These are phyloP conservation scores for Lepidostoma basale DNA, from an alignment of 1,140 invertebrate species.

Conservation along the genomic window DNA sequence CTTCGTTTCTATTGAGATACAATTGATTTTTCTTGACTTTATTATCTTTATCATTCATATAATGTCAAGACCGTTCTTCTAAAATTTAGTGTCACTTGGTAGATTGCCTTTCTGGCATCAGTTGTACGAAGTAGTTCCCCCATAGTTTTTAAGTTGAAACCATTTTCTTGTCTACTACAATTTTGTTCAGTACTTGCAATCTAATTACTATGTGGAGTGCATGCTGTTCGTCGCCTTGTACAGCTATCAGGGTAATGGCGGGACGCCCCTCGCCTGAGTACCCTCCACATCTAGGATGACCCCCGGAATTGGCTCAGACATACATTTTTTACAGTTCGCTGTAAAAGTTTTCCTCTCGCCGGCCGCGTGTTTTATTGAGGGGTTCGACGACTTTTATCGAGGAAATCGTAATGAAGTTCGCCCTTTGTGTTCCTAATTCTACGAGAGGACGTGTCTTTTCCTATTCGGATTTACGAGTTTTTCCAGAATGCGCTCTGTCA, in stretches of 20 bases:
- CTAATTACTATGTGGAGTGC: too few species aligned
- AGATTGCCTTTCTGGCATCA: too few species aligned
- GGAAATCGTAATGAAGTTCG: conserved; percentile 9
- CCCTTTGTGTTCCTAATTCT: conserved; percentile 7
- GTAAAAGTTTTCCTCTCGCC: background rate
- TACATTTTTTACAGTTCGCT: conserved; percentile 12
- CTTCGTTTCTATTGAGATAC: too few species aligned
- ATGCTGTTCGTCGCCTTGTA: too few species aligned
- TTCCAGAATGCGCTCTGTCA: background rate
- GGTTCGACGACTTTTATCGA: background rate
- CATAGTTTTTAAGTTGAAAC: too few species aligned
- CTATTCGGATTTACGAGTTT: background rate
- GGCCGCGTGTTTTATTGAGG: background rate
- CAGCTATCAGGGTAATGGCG: background rate
- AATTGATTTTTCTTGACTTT: too few species aligned
- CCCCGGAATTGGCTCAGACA: background rate
- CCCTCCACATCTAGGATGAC: background rate
- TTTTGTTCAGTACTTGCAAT: too few species aligned
- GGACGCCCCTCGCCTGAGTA: background rate
- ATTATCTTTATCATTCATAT: too few species aligned
- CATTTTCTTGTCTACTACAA: too few species aligned
- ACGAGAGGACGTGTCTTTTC: background rate
- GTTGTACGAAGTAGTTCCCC: too few species aligned
- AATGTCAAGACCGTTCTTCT: too few species aligned
- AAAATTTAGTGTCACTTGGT: too few species aligned